phyloP scores from a whole-genome alignment of 1,140 invertebrate species.

The Drepana arcuata region DNA sequence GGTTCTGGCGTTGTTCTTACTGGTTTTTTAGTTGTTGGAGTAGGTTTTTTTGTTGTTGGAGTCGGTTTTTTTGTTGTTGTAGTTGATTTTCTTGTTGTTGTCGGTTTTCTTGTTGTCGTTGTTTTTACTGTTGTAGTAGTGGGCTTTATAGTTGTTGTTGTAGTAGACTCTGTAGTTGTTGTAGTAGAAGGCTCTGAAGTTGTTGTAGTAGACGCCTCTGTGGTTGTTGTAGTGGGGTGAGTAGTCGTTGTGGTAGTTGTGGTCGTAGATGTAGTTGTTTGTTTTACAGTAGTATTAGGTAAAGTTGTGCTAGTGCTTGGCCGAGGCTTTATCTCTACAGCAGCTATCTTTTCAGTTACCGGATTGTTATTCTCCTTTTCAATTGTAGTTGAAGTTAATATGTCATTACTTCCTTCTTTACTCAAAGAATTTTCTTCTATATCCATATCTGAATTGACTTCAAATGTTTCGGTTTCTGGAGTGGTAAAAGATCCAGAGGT shows the following conservation, averaged over 20 bases:
- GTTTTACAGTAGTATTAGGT: slow-evolving; percentile 16
- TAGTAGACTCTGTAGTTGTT: too few relatives aligned
- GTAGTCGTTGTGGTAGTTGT: slow-evolving; percentile 19
- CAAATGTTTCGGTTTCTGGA: slow-evolving; percentile 73
- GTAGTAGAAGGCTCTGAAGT: slow-evolving; percentile 19
- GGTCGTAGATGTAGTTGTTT: slow-evolving; percentile 8
- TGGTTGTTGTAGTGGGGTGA: slow-evolving; percentile 14
- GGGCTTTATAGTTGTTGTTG: slow-evolving; percentile 17
- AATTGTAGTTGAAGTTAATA: slow-evolving; percentile 21
- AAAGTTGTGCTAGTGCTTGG: too few relatives aligned
- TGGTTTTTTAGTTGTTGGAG: slow-evolving; percentile 17
- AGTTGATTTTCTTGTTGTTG: slow-evolving; percentile 25
- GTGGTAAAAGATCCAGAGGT: slow-evolving; percentile 66
- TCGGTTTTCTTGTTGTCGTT: slow-evolving; percentile 26
- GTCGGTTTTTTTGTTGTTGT: slow-evolving; percentile 10
- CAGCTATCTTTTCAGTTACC: slow-evolving; percentile 8
- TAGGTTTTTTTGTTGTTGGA: slow-evolving; percentile 22
- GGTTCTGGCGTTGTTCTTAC: slow-evolving; percentile 10
- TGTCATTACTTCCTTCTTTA: slow-evolving; percentile 44
- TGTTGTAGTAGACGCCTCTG: slow-evolving; percentile 15
- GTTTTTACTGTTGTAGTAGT: slow-evolving; percentile 8
- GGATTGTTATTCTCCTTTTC: slow-evolving; percentile 13
- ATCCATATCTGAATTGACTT: slow-evolving; percentile 35
- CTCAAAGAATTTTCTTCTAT: slow-evolving; percentile 35
- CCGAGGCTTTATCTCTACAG: slow-evolving; percentile 17